Evolutionary conservation across 2,888 invertebrate species (phyloP), one percentile per base, ranked within the genome.

Genomic region (Trichogramma dendrolimi): DNA sequence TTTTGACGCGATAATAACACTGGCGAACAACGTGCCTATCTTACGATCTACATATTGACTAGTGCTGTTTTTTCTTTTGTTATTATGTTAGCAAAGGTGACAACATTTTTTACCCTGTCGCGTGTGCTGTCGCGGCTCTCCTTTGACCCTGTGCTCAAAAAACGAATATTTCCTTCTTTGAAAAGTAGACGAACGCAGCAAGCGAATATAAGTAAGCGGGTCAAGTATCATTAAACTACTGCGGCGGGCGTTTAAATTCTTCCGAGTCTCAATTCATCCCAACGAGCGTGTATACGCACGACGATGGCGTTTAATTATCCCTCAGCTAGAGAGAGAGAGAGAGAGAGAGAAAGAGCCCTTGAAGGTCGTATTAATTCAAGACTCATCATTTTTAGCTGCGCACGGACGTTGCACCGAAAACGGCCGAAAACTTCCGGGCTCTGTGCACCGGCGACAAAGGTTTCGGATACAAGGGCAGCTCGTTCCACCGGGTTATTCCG

Each of bases 381-480:
- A 14, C 14, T 14, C 14, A 14, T 46, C 39, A n/a, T 48, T 85
- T 86, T 58, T 84, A 96, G 96, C 83, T 97, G 72, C 87, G 92
- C 73, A 83, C 84, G 73, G 96, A 97, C 81, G 91, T 95, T 54
- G 94, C 94, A 59, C 96, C 96, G 11, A 94, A 92, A 82, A 97
- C 96, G 1, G 92, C 92, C 67, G 96, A 96, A 81, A 98, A 98
- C 82, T 98, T 98, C 90, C 90, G 96, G 67, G 90, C 93, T 39
- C 84, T 98, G 57, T 98, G 98, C 82, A 97, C 96, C 59, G 96
- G 95, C 59, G 96, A 96, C 79, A 94, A 92, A 79, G 96, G 96
- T 66, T 92, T 92, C 77, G 96, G 96, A 57, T 96, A 91, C 86
- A 93, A 93, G 82, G 90, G 90, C 72, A 93, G 92, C 80, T 91